A percentile compares a stretch with the other conserved stretches of the same genome.
phyloP scores from a whole-genome alignment of 2,113 vertebrate species.

The Lathamus discolor region DNA sequence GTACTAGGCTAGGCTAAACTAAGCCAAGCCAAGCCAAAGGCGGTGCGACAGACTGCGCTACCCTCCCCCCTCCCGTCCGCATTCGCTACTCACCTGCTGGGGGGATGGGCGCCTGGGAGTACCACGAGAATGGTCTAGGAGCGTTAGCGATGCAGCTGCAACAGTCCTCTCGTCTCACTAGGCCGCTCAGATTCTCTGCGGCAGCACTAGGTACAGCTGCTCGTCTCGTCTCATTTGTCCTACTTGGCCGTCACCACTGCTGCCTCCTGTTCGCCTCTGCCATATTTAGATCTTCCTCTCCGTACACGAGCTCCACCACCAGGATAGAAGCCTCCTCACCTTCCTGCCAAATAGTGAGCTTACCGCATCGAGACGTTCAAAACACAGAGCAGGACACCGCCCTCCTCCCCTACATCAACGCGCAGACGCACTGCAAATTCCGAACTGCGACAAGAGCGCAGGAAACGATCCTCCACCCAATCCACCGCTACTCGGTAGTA shows the following conservation, averaged over 20 bases:
- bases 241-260: not conserved
- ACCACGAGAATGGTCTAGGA: not conserved
- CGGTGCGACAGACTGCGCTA: not conserved
- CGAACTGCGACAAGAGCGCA: slow-evolving; percentile 61
- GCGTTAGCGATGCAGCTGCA: slow-evolving; percentile 14
- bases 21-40: not conserved
- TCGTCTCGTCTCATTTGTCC: slow-evolving; percentile 1
- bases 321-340: slow-evolving; percentile 23
- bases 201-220: not conserved
- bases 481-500: not conserved
- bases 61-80: not conserved
- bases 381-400: slow-evolving; percentile 40
- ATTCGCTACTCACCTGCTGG: not conserved
- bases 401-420: not conserved
- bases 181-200: slow-evolving; percentile 30
- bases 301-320: not conserved
- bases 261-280: slow-evolving; percentile 27
- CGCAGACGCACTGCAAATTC: slow-evolving; percentile 38
- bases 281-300: slow-evolving; percentile 35
- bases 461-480: not conserved
- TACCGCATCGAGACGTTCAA: slow-evolving; percentile 33
- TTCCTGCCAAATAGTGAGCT: slow-evolving; percentile 78
- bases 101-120: not conserved
- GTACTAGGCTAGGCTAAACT: not conserved
- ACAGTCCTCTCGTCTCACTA: slow-evolving; percentile 53